Conservation (phyloP, 2,113 vertebrate genomes). For the Engystomops pustulosus region DNA sequence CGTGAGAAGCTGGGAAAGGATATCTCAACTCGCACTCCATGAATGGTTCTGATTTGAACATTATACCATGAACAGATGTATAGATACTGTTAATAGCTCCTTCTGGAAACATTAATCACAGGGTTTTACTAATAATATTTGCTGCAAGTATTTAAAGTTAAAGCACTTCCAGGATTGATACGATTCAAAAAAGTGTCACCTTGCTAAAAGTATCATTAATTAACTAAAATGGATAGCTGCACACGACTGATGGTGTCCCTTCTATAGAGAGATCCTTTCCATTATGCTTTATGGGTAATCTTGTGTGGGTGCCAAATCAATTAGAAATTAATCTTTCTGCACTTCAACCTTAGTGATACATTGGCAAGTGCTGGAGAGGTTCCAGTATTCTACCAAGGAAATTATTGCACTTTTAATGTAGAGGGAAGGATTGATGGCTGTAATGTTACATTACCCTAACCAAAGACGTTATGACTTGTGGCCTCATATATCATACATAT, state of each 20-base stretch:
- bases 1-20: conserved; percentile 70
- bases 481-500: conserved; percentile 7
- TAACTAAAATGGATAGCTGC: conserved; percentile 35
- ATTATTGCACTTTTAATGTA: conserved; percentile 27
- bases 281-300: conserved; percentile 58
- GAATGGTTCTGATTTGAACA: conserved; percentile 79
- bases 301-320: conserved; percentile 56
- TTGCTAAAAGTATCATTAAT: conserved; percentile 57
- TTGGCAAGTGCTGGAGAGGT: conserved; percentile 45
- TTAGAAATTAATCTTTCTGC: conserved; percentile 55
- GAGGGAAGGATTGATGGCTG: conserved; percentile 24
- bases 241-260: conserved; percentile 42
- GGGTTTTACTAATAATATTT: conserved; percentile 77
- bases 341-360: conserved; percentile 50
- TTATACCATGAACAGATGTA: conserved; percentile 83
- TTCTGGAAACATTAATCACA: conserved; percentile 81
- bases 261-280: conserved; percentile 35
- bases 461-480: conserved; percentile 11
- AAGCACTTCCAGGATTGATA: conserved; percentile 79
- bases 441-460: conserved; percentile 12
- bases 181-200: conserved; percentile 67
- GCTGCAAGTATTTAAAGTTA: conserved; percentile 78
- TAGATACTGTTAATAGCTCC: conserved; percentile 76
- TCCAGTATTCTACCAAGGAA: conserved; percentile 50
- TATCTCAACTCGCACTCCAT: conserved; percentile 64